Evolutionary conservation across 2,888 invertebrate species (phyloP).

Genomic region (Isotomurus palustris): DNA sequence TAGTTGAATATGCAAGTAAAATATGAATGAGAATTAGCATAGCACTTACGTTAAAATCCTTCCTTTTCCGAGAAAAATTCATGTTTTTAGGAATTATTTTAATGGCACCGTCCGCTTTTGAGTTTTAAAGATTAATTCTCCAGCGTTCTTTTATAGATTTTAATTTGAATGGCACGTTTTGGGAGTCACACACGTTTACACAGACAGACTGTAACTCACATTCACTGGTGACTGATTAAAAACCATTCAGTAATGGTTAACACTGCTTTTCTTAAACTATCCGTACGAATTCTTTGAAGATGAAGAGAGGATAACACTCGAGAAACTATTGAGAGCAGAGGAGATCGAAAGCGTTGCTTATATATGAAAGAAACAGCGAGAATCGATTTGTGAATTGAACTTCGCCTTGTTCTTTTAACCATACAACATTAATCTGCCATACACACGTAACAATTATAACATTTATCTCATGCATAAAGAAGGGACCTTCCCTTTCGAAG

Average conservation of each 20-base stretch:
- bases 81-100: too few relatives aligned
- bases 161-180: too few relatives aligned
- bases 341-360: neutral
- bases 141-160: too few relatives aligned
- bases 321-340: neutral
- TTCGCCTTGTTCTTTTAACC: slow-evolving; percentile 1
- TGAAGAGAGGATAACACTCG: neutral
- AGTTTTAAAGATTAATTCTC: too few relatives aligned
- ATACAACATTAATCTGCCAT: neutral
- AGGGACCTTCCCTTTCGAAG: too few relatives aligned
- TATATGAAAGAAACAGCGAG: slow-evolving; percentile 1
- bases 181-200: neutral
- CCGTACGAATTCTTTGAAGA: neutral
- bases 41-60: too few relatives aligned
- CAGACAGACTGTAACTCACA: neutral
- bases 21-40: too few relatives aligned
- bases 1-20: too few relatives aligned
- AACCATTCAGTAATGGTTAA: neutral
- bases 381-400: neutral
- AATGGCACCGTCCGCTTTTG: too few relatives aligned
- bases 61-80: too few relatives aligned
- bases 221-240: neutral
- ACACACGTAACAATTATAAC: neutral
- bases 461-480: neutral
- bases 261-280: neutral